Conservation (phyloP, 2,113 vertebrate species). For the Maccullochella peelii region DNA sequence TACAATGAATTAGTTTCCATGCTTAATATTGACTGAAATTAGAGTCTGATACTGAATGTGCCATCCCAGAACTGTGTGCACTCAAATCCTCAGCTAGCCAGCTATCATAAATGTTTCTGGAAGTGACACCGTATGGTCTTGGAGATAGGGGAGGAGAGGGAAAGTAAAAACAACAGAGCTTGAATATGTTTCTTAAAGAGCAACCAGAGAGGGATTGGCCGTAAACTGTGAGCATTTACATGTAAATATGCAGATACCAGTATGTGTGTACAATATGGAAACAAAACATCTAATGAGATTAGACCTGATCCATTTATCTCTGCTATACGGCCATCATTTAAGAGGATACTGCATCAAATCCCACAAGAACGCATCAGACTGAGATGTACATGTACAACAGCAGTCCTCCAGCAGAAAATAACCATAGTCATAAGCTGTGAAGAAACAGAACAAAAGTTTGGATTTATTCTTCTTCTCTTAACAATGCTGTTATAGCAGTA, state of each 20-base stretch:
- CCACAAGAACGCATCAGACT: slow-evolving; percentile 55
- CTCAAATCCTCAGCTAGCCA: slow-evolving; percentile 82
- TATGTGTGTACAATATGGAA: slow-evolving; percentile 79
- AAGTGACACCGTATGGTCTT: slow-evolving; percentile 74
- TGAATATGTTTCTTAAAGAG: slow-evolving; percentile 85
- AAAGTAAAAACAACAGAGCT: slow-evolving; percentile 85
- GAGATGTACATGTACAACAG: slow-evolving; percentile 54
- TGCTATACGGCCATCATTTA: slow-evolving; percentile 78
- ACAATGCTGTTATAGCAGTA: slow-evolving; percentile 64
- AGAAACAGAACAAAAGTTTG: slow-evolving; percentile 50
- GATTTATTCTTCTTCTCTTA: slow-evolving; percentile 62
- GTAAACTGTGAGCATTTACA: slow-evolving; percentile 85
- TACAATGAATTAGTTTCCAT: slow-evolving; percentile 93
- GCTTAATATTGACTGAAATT: slow-evolving; percentile 95
- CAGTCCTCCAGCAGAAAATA: slow-evolving; percentile 30
- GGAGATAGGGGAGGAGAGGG: slow-evolving; percentile 80
- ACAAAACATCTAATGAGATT: slow-evolving; percentile 83
- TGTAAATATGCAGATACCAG: slow-evolving; percentile 78
- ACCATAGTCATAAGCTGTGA: slow-evolving; percentile 34
- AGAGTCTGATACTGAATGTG: slow-evolving; percentile 91
- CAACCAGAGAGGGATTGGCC: slow-evolving; percentile 82
- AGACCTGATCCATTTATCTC: slow-evolving; percentile 83
- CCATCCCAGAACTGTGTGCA: slow-evolving; percentile 83
- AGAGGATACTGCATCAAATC: slow-evolving; percentile 75
- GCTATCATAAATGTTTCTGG: slow-evolving; percentile 85